Evolutionary conservation across 2,113 vertebrate species (phyloP).

Genomic region (Pteruthius melanotis): DNA sequence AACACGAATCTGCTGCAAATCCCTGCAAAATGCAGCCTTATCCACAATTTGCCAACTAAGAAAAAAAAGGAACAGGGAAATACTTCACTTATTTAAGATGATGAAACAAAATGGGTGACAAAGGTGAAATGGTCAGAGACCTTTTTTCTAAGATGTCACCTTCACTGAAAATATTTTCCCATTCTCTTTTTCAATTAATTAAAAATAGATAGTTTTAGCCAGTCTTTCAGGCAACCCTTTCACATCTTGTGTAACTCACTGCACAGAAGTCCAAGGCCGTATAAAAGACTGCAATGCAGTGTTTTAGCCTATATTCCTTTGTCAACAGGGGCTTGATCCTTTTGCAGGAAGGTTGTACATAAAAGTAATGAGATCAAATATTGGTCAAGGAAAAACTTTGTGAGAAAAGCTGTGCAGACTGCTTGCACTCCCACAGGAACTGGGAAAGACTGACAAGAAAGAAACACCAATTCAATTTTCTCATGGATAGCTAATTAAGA

Average conservation of each 20-base stretch:
- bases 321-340: not conserved
- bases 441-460: not conserved
- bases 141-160: not conserved
- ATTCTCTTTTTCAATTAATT: not conserved
- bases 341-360: not conserved
- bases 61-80: not conserved
- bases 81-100: not conserved
- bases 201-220: not conserved
- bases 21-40: not conserved
- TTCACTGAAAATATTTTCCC: not conserved
- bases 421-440: not conserved
- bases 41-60: not conserved
- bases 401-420: not conserved
- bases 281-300: constrained; percentile 29
- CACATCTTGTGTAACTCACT: not conserved
- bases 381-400: not conserved
- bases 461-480: not conserved
- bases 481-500: not conserved
- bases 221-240: not conserved
- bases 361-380: not conserved
- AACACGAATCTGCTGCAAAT: not conserved
- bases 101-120: not conserved
- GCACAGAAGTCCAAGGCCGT: not conserved
- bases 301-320: not conserved
- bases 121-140: not conserved